Evolutionary conservation across 2,797 vertebrate genomes (phyloP), one percentile per base, ranked within the genome.

Genomic region (Synaphobranchus kaupii): DNA sequence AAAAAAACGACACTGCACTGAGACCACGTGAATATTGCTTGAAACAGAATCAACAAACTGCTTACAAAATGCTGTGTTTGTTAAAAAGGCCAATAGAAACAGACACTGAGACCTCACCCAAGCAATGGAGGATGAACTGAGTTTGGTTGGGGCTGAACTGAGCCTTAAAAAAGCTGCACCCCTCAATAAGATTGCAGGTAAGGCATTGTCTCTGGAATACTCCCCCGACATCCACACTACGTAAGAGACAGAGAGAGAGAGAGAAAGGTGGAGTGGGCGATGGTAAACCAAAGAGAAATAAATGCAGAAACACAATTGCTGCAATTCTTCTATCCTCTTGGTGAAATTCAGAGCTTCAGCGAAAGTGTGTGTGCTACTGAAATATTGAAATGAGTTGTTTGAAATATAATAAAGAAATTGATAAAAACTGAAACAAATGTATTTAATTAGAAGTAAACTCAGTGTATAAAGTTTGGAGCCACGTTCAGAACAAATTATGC

Each of bases 131-230:
- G 58, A 90, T 94, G 90, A 97, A 96, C 91, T 96, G 89, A 58
- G 94, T 96, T 90, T 93, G 93, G 90, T 95, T 95, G 88, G 96
- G 96, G 89, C 96, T 97, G 92, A 97, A 97, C 85, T 92, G 89
- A 0, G 92, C 95, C 92, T 92, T 94, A 83, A 96, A 96, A 92
- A 97, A 96, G 91, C 90, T 89, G 87, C 96, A 97, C 84, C 93
- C 93, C 2, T 96, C 94, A 20, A 96, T 91, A 31, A 97, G 96
- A 88, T 92, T 84, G 60, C 96, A 97, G 86, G 96, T 95, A 90
- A 97, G 89, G 92, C 96, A 97, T 31, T 90, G 93, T 31, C 95
- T 95, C 89, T 95, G 94, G 90, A 96, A 96, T 15, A 93, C 93
- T 84, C 96, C 96, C 31, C 94, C 94, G 85, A 96, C 92, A 87